phyloP scores from a whole-genome alignment of 2,113 vertebrate genomes.

The Empidonax alnorum region DNA sequence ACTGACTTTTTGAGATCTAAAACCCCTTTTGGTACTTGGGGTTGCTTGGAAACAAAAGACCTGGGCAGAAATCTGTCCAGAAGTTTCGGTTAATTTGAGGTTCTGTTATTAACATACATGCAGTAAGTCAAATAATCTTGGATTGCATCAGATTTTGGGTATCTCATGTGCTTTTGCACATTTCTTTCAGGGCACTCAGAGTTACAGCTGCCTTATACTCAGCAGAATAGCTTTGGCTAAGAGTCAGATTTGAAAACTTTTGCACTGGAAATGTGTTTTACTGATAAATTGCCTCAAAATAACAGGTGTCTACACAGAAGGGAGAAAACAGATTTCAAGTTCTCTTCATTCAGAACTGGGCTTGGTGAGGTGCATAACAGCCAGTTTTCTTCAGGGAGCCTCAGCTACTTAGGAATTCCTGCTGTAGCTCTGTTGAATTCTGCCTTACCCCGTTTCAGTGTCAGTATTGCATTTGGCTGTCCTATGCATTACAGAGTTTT shows the following conservation, averaged over 20 bases:
- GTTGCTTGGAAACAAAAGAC: background rate
- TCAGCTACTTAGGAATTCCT: background rate
- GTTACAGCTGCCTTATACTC: background rate
- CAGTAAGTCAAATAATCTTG: background rate
- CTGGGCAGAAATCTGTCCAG: background rate
- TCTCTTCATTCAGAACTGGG: background rate
- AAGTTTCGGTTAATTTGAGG: background rate
- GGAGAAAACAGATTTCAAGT: background rate
- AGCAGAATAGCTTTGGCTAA: background rate
- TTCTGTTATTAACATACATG: background rate
- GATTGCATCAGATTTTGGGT: background rate
- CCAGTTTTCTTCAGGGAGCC: background rate
- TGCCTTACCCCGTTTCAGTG: background rate
- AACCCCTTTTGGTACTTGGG: background rate
- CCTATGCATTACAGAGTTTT: background rate
- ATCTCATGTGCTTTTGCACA: background rate
- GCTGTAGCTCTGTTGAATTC: background rate
- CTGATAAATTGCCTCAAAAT: conserved; percentile 14
- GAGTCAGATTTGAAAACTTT: background rate
- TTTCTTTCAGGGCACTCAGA: background rate
- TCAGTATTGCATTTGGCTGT: background rate
- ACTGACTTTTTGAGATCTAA: background rate
- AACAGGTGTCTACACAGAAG: background rate
- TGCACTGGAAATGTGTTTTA: background rate
- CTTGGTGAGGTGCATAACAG: background rate